Percentiles rank a stretch among this genome's conserved stretches.
Conservation (phyloP, 1,140 invertebrate genomes). For the Hyphantria cunea region DNA sequence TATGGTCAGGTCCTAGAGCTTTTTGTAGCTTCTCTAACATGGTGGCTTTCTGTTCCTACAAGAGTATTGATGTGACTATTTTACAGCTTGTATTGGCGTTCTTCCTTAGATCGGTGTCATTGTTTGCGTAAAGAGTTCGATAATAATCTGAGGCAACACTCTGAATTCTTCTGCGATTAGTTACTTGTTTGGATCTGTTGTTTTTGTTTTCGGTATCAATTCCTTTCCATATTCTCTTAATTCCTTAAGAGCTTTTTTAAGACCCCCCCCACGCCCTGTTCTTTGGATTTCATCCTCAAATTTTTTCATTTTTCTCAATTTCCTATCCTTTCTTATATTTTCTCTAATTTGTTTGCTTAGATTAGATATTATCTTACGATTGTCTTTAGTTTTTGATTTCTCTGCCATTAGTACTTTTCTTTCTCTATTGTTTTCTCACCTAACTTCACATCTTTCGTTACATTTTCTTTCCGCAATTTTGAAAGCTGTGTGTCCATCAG, state of each 20-base stretch:
- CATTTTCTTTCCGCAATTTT: conserved; percentile 15
- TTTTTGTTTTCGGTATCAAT: conserved; percentile 35
- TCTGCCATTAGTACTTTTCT: conserved; percentile 26
- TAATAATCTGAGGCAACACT: conserved; percentile 35
- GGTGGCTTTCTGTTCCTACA: conserved; percentile 26
- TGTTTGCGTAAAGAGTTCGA: conserved; percentile 17
- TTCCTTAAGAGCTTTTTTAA: conserved; percentile 34
- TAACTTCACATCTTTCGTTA: conserved; percentile 13
- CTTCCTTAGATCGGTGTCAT: no score
- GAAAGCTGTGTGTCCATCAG: conserved; percentile 11
- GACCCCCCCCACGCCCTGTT: conserved; percentile 27
- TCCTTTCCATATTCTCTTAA: conserved; percentile 25
- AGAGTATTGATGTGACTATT: conserved; percentile 20
- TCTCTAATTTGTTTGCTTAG: conserved; percentile 34
- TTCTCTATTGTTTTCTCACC: conserved; percentile 30
- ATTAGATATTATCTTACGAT: conserved; percentile 20
- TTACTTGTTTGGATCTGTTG: no score
- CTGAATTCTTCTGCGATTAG: conserved; percentile 21
- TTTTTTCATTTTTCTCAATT: conserved; percentile 21
- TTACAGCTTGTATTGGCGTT: neutral
- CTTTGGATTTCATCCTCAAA: conserved; percentile 30
- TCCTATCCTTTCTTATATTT: conserved; percentile 37
- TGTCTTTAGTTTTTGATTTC: conserved; percentile 18
- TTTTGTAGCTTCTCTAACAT: conserved; percentile 30
- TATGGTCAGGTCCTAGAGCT: conserved; percentile 27